Conservation (phyloP, 2,888 invertebrate genomes). For the Tipula unca region DNA sequence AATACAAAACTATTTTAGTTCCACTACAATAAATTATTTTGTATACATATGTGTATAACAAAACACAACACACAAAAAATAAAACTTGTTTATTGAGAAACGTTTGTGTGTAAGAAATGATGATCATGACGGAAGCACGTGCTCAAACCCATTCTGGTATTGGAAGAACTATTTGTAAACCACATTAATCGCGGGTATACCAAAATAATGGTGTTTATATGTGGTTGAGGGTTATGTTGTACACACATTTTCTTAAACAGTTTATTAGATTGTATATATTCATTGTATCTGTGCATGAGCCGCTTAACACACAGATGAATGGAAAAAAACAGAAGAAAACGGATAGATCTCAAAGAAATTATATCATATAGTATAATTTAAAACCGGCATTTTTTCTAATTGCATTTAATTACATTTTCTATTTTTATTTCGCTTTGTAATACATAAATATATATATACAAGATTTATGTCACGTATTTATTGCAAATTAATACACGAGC, state of each 20-base stretch:
- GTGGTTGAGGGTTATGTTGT: background rate
- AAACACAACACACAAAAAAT: background rate
- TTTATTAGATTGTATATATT: background rate
- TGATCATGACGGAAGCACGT: background rate
- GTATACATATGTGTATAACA: background rate
- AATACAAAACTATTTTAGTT: background rate
- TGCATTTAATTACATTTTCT: background rate
- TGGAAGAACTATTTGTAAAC: background rate
- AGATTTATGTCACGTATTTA: background rate
- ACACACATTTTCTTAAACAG: background rate
- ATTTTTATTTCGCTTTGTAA: background rate
- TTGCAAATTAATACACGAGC: background rate
- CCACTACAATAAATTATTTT: background rate
- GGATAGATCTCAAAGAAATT: background rate
- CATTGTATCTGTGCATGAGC: background rate
- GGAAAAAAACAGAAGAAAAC: background rate
- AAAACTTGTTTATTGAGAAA: background rate
- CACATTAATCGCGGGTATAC: background rate
- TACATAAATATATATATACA: background rate
- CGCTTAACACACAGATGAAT: background rate
- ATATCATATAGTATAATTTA: background rate
- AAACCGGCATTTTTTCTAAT: constrained; percentile 8
- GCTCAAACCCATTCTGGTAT: background rate
- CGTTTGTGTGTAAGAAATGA: background rate
- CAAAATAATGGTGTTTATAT: background rate